Conservation (phyloP, 2,113 vertebrate species). For the Siniperca knerii region DNA sequence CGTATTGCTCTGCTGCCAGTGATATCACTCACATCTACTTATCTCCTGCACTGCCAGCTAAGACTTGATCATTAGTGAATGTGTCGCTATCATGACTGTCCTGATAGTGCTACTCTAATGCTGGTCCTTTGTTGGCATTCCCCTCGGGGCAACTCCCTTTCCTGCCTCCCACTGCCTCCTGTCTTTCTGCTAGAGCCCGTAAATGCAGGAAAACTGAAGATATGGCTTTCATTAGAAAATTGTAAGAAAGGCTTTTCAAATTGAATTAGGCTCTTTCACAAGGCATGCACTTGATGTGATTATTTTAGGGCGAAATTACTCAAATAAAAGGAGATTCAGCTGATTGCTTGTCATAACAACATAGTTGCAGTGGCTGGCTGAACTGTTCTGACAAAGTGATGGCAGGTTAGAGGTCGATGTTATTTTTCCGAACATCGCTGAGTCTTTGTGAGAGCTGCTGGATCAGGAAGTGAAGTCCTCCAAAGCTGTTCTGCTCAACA, state of each 20-base stretch:
- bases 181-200: constrained; percentile 15
- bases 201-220: constrained; percentile 29
- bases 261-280: constrained; percentile 32
- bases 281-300: constrained; percentile 6
- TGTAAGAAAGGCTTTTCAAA: constrained; percentile 17
- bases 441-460: constrained; percentile 47
- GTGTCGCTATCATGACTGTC: constrained; percentile 56
- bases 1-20: constrained; percentile 27
- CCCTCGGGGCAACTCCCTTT: constrained; percentile 28
- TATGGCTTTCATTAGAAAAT: constrained; percentile 28
- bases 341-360: constrained; percentile 38
- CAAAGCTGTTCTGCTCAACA: constrained; percentile 64
- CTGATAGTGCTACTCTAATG: constrained; percentile 53
- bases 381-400: constrained; percentile 19
- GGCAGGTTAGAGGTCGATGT: constrained; percentile 23
- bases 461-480: constrained; percentile 54
- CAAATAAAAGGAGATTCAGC: constrained; percentile 43
- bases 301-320: constrained; percentile 29
- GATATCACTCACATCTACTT: constrained; percentile 68
- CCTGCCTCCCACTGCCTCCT: constrained; percentile 12
- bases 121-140: constrained; percentile 57
- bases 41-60: constrained; percentile 53
- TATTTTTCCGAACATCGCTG: constrained; percentile 36
- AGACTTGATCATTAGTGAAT: constrained; percentile 72
- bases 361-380: constrained; percentile 20